phyloP scores from a whole-genome alignment of 2,113 vertebrate species.

The Burhinus oedicnemus region DNA sequence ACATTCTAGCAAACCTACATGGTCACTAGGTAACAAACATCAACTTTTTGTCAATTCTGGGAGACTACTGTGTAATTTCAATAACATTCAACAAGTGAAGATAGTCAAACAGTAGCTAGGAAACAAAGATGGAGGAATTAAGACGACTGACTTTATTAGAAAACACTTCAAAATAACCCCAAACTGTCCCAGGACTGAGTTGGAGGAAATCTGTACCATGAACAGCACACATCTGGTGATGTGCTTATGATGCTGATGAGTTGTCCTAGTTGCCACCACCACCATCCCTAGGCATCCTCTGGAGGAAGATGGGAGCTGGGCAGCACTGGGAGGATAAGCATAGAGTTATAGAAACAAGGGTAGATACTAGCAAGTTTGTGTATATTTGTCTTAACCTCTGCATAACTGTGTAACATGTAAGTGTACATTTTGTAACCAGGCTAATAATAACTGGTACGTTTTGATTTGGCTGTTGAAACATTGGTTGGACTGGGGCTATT shows the following conservation, averaged over 20 bases:
- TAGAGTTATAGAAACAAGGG: not conserved
- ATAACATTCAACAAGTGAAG: not conserved
- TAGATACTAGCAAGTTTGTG: not conserved
- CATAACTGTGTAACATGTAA: fast-evolving
- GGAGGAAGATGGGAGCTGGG: not conserved
- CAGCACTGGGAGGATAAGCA: not conserved
- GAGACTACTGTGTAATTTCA: not conserved
- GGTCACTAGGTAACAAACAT: not conserved
- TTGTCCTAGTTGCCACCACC: not conserved
- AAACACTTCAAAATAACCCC: not conserved
- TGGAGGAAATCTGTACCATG: not conserved
- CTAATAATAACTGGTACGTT: not conserved
- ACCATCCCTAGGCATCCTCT: too few relatives aligned
- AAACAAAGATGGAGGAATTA: not conserved
- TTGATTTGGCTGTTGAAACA: not conserved
- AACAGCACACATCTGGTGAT: not conserved
- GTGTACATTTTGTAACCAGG: not conserved
- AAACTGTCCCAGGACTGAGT: not conserved
- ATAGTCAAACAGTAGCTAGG: not conserved
- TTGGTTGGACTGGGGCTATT: not conserved
- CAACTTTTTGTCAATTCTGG: not conserved
- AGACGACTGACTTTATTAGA: not conserved
- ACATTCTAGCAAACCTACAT: not conserved
- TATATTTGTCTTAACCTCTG: not conserved
- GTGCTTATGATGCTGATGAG: not conserved